These are phyloP conservation scores for Antedon mediterranea DNA, from an alignment of 53 echinoderm and acorn worm genomes.

Conservation along the genomic window DNA sequence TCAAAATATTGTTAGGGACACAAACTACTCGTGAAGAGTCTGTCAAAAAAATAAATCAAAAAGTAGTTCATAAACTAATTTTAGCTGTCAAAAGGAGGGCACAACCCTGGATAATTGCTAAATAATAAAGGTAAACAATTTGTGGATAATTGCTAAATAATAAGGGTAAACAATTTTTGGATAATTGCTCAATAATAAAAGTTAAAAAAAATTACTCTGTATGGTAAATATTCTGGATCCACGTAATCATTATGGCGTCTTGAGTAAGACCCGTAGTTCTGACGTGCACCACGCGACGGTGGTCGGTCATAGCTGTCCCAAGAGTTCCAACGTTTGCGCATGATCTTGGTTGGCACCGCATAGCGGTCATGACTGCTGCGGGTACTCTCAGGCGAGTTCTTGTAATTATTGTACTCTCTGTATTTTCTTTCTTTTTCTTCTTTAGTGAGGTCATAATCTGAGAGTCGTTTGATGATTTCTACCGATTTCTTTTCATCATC, in stretches of 20 bases:
- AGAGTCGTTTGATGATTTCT: slow-evolving; percentile 35
- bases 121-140: too few species aligned
- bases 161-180: too few species aligned
- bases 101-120: too few species aligned
- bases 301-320: slow-evolving; percentile 52
- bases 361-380: slow-evolving; percentile 53
- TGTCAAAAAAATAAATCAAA: too few species aligned
- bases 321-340: slow-evolving; percentile 36
- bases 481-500: slow-evolving; percentile 25
- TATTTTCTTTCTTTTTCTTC: slow-evolving; percentile 12
- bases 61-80: too few species aligned
- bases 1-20: too few species aligned
- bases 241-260: slow-evolving; percentile 51
- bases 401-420: slow-evolving; percentile 6
- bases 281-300: slow-evolving; percentile 19
- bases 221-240: slow-evolving; percentile 41
- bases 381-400: slow-evolving; percentile 18
- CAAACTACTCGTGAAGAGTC: too few species aligned
- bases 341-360: slow-evolving; percentile 53
- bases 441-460: slow-evolving; percentile 20
- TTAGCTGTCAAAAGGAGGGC: too few species aligned
- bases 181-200: not conserved
- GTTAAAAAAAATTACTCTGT: slow-evolving; percentile 25
- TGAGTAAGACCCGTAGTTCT: slow-evolving; percentile 3
- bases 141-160: too few species aligned